Evolutionary conservation across 2,113 vertebrate species (phyloP), one percentile per base, ranked within the genome.

Genomic region (Canis aureus): DNA sequence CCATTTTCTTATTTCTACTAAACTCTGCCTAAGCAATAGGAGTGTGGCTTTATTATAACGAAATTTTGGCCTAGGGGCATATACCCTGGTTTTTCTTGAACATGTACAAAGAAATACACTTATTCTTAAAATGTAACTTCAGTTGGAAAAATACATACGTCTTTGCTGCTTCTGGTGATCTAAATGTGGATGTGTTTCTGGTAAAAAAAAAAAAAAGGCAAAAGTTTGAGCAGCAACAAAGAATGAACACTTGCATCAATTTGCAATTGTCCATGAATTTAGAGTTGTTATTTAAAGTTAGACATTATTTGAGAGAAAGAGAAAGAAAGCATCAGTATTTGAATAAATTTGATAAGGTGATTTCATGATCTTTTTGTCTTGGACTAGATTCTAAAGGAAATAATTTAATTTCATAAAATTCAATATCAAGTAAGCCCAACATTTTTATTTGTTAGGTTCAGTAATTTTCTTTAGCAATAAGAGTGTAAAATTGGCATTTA

Each of bases 151-250:
- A 20, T 96, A 97, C 97, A 51, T 97, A 98, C 93, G 0, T 79
- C 38, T 94, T 97, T 57, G 57, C 51, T 93, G 57, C 13, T 91
- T 94, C 94, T 29, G 93, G 53, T 53, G 91, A 67, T 89, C 59
- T 97, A 66, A 97, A 95, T 0, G 23, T 23, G 3, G 97, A 96
- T 55, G 73, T 10, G 8, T 49, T 91, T 93, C 98, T 98, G 93
- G 25, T 76, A 67, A 62, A 25, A 38, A 74, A 96, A 79, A 79
- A 29, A 57, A 74, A 93, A 60, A 84, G 17, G 1, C 25, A 71
- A 69, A 78, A 87, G 27, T 95, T 67, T 96, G 20, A 97, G 38
- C 27, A 96, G 15, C 55, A 96, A 51, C 0, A 4, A 92, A 95
- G 38, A 92, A 89, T 90, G 35, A 76, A 74, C 53, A 49, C 1